These are phyloP conservation scores for Helarctos malayanus DNA, from an alignment of 2,797 vertebrate species.

Conservation along the genomic window DNA sequence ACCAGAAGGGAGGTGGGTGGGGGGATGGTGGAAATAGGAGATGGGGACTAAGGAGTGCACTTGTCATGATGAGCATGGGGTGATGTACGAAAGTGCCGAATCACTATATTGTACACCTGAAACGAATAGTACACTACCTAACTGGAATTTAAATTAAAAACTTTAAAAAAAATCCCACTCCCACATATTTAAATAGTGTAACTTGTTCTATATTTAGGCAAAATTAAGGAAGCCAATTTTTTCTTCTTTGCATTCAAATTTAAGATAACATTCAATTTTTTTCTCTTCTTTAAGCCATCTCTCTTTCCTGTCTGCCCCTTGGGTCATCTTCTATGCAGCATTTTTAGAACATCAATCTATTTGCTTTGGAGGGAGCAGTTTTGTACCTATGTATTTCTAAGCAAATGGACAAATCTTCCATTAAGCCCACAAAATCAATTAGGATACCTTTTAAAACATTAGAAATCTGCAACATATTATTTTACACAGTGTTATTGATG, in stretches of 20 bases:
- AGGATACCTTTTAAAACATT: conserved; percentile 39
- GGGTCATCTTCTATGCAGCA: not conserved
- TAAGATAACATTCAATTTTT: not conserved
- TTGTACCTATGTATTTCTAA: conserved; percentile 12
- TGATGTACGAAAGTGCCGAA: not conserved
- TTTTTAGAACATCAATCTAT: conserved; percentile 38
- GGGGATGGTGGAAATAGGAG: not conserved
- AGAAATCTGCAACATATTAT: conserved; percentile 13
- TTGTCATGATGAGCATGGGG: not conserved
- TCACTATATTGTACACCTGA: not conserved
- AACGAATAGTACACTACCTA: not conserved
- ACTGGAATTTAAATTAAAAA: not conserved
- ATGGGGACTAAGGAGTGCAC: not conserved
- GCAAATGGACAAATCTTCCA: conserved; percentile 43
- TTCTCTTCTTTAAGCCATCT: not conserved
- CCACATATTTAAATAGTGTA: conserved; percentile 41
- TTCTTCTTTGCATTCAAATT: conserved; percentile 40
- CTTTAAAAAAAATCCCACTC: not conserved
- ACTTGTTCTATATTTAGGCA: not conserved
- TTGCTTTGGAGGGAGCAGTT: not conserved
- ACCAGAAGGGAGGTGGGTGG: not conserved
- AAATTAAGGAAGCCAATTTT: conserved; percentile 29
- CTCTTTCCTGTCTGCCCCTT: not conserved
- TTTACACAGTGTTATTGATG: not conserved
- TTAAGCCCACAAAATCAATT: conserved; percentile 66